Conservation (phyloP, 2,797 vertebrate genomes). For the Falco novaeseelandiae region DNA sequence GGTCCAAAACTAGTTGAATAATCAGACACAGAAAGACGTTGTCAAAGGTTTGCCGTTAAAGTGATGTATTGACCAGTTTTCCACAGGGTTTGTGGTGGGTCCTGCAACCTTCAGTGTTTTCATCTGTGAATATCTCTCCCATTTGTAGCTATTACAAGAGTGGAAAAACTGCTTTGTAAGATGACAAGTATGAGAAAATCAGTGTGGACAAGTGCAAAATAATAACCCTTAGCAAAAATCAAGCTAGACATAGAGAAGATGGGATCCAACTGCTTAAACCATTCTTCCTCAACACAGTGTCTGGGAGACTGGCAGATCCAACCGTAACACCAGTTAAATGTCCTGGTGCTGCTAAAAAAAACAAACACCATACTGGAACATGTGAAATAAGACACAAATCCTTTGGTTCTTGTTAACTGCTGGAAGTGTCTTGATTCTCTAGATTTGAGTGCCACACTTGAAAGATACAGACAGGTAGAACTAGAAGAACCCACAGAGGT, state of each 20-base stretch:
- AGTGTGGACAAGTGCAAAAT: not conserved
- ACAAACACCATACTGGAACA: rapidly evolving
- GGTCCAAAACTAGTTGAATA: not conserved
- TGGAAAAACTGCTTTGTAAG: not conserved
- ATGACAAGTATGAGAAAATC: not conserved
- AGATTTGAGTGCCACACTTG: not conserved
- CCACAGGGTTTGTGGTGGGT: not conserved
- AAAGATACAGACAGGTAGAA: not conserved
- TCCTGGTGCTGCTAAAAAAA: not conserved
- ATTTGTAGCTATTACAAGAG: not conserved
- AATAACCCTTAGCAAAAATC: not conserved
- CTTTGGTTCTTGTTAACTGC: not conserved
- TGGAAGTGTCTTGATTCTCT: not conserved
- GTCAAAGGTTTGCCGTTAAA: not conserved
- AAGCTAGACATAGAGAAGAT: not conserved
- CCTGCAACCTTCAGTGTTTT: not conserved
- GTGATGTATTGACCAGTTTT: not conserved
- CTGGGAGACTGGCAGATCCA: not conserved
- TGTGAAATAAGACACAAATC: not conserved
- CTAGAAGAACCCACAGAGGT: not conserved
- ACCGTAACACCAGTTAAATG: not conserved
- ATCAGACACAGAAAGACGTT: not conserved
- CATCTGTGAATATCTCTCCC: not conserved
- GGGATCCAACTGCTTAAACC: not conserved
- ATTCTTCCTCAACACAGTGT: not conserved